phyloP scores from a whole-genome alignment of 2,797 vertebrate species.

The Ceyx erithaca region DNA sequence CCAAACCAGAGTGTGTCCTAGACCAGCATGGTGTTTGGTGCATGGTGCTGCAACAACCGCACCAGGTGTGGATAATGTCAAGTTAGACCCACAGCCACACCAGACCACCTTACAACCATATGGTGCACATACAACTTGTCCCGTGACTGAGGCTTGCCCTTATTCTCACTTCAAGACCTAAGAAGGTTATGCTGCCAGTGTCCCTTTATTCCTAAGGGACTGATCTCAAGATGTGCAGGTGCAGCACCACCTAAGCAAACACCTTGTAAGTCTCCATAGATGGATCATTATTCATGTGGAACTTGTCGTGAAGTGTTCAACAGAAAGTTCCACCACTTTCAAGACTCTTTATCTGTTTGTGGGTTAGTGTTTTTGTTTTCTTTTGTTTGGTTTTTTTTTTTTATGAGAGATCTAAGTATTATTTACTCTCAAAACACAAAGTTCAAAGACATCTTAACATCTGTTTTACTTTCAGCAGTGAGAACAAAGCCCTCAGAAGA shows the following conservation, averaged over 20 bases:
- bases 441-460: conserved; percentile 23
- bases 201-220: neutral
- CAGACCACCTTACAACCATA: neutral
- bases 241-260: neutral
- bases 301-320: neutral
- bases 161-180: neutral
- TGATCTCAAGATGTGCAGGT: neutral
- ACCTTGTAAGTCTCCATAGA: neutral
- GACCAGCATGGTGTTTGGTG: fast-evolving
- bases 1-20: neutral
- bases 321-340: neutral
- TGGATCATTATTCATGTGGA: neutral
- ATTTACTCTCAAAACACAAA: conserved; percentile 44
- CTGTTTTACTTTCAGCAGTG: conserved; percentile 4
- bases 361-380: no score
- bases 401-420: conserved; percentile 3
- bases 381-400: neutral
- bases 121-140: neutral
- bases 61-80: fast-evolving
- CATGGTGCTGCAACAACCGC: neutral
- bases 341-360: neutral
- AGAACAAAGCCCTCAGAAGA: neutral
- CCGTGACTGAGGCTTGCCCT: fast-evolving
- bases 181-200: neutral
- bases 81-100: fast-evolving